phyloP scores from a whole-genome alignment of 2,113 vertebrate species.

The Ceratotherium simum region DNA sequence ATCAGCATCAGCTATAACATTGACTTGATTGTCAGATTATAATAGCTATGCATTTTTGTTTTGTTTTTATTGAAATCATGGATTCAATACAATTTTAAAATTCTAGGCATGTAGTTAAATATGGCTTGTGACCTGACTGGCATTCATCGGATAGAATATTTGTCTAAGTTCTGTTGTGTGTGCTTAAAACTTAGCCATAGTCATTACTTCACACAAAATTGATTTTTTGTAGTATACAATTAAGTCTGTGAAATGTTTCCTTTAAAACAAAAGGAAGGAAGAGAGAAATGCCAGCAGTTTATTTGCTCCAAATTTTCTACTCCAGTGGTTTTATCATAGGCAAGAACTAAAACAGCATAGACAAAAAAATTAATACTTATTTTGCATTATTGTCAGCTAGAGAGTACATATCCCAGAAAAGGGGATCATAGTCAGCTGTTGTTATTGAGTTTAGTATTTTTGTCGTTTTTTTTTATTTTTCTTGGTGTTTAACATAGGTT shows the following conservation, averaged over 20 bases:
- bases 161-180: not conserved
- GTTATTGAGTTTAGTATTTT: not conserved
- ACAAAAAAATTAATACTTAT: not conserved
- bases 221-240: not conserved
- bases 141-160: not conserved
- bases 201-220: not conserved
- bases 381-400: not conserved
- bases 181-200: not conserved
- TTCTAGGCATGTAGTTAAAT: not conserved
- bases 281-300: constrained; percentile 3
- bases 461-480: not conserved
- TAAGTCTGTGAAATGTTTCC: not conserved
- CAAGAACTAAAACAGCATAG: not conserved
- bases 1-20: not conserved
- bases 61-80: constrained; percentile 46
- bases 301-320: constrained; percentile 16
- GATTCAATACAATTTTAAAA: not conserved
- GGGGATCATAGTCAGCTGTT: not conserved
- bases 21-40: not conserved
- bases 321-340: not conserved
- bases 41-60: constrained; percentile 11
- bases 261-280: not conserved
- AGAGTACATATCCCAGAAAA: not conserved
- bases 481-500: not conserved
- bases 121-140: not conserved